phyloP scores from a whole-genome alignment of 2,113 vertebrate species.

The Climacteris rufus region DNA sequence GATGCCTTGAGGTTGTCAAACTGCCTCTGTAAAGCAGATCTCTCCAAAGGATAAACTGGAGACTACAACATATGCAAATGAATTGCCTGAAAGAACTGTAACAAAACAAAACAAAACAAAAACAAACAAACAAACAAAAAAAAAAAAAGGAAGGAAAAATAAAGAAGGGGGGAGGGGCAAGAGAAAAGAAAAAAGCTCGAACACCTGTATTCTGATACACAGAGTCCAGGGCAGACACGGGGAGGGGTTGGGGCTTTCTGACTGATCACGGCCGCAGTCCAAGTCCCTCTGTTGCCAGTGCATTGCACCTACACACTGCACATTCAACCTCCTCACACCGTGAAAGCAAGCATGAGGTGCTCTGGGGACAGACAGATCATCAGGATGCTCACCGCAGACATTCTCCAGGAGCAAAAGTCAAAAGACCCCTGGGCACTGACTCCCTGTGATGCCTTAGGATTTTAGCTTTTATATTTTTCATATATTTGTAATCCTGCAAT shows the following conservation, averaged over 20 bases:
- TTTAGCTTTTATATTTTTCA: too few relatives aligned
- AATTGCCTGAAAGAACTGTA: background rate
- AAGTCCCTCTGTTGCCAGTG: background rate
- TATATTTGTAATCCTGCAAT: too few relatives aligned
- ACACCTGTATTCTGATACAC: background rate
- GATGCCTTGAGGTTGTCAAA: background rate
- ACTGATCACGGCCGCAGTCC: background rate
- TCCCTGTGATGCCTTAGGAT: too few relatives aligned
- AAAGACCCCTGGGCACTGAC: background rate
- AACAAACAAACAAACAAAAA: background rate
- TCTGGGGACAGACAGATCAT: background rate
- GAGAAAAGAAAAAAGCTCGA: background rate
- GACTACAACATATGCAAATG: background rate
- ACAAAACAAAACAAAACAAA: too few relatives aligned
- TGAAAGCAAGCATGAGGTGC: accelerated
- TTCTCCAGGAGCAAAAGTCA: accelerated
- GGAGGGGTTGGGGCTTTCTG: background rate
- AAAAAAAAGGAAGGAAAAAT: background rate
- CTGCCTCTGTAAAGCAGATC: background rate
- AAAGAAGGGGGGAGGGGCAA: too few relatives aligned
- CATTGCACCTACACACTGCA: too few relatives aligned
- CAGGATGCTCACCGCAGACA: background rate
- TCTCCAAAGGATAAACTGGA: background rate
- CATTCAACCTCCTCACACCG: background rate
- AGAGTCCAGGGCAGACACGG: background rate